phyloP scores from a whole-genome alignment of 2,888 invertebrate genomes.

The Ametastegia equiseti region DNA sequence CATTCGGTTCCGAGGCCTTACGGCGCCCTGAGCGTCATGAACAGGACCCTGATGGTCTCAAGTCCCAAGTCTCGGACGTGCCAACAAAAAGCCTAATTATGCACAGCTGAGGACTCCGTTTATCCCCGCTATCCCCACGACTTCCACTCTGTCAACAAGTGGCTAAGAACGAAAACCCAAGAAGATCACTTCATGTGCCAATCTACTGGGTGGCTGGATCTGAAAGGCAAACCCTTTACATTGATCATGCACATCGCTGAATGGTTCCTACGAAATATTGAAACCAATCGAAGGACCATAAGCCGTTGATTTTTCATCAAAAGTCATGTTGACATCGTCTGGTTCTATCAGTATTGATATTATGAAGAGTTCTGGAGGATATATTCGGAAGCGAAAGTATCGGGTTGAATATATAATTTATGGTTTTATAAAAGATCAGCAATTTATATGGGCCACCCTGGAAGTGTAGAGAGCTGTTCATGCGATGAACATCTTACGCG shows the following conservation, averaged over 20 bases:
- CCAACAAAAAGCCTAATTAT: constrained; percentile 52
- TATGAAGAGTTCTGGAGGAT: no score
- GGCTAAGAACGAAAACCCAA: constrained; percentile 11
- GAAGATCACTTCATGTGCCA: constrained; percentile 23
- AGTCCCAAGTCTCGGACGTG: constrained; percentile 16
- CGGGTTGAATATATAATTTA: background rate
- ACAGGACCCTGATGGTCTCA: constrained; percentile 33
- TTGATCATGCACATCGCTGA: no score
- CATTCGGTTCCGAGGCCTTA: constrained; percentile 32
- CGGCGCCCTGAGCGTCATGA: constrained; percentile 39
- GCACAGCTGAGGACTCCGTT: constrained; percentile 40
- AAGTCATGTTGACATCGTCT: no score
- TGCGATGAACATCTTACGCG: constrained; percentile 20
- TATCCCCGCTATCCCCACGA: constrained; percentile 37
- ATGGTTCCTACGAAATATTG: no score
- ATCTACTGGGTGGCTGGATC: background rate
- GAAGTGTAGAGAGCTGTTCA: background rate
- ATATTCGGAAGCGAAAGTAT: no score
- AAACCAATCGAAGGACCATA: no score
- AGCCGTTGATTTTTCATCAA: no score
- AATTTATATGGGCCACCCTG: constrained; percentile 13
- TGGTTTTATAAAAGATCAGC: background rate
- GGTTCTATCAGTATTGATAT: no score
- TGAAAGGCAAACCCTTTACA: background rate
- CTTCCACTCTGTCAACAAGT: constrained; percentile 39